Base-by-base conservation (phyloP, 1,140 invertebrate genomes). In the Drosophila pachea region DNA sequence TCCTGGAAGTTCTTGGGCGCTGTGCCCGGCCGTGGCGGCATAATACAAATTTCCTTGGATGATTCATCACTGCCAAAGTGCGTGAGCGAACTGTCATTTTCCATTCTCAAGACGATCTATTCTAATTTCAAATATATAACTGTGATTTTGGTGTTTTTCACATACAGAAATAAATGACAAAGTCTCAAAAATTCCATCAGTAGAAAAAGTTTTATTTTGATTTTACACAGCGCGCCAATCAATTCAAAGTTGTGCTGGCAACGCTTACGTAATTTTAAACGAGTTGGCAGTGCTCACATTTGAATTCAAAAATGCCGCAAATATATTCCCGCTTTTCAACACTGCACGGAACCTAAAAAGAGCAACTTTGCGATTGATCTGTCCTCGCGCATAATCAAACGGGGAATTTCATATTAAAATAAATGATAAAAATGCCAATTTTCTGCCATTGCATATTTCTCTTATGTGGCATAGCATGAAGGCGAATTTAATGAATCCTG, bases 1-100 rank as follows among this genome's bases (percentile, higher is more conserved):
- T 86, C 82, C 12, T 75, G 77, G 48, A 73, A 86, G 32, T 72
- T 74, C 59, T 77, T 75, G 4, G 66, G 38, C 0, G 82, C 70
- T 0, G 82, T 86, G n/a, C 81, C 82, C 0, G 81, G 81, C 2
- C 81, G 81, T 0, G 81, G 81, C 0, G 82, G 82, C 71, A 86
- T 66, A 36, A 86, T 86, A 36, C 81, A 86, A 3, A 86, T 62
- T 2, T 35, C 14, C 36, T 48, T 63, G 5, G 61, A 47, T 0
- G 12, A 33, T 0, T 45, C 38, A 4, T 59, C 55, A 6, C 50
- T 22, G 22, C 22, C 22, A 3, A 22, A 3, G 22, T 22, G 3
- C 22, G 22, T 3, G 22, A 22, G 1, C 22, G 1, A 2, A 22
- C 22, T 3, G 3, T 22, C 11, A 58, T 62, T 68, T 33, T 32